Conservation (phyloP, 2,888 invertebrate genomes). For the Chromoteleia sp. region DNA sequence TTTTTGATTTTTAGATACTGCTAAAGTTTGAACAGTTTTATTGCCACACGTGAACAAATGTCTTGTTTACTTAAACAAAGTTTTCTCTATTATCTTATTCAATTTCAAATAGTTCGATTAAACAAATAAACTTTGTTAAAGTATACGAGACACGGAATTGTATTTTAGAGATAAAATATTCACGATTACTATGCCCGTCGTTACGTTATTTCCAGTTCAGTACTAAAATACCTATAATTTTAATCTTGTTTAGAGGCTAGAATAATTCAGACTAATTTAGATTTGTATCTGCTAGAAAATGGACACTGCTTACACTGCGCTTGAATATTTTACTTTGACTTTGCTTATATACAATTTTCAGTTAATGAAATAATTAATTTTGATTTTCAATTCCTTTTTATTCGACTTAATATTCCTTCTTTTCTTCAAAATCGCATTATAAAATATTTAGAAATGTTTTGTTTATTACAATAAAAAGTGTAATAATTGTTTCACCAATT, state of each 20-base stretch:
- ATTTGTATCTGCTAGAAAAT: constrained; percentile 5
- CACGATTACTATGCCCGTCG: constrained; percentile 2
- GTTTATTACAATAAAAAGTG: no score
- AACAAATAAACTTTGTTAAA: no score
- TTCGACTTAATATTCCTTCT: no score
- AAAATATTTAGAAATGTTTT: no score
- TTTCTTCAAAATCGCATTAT: no score
- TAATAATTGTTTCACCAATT: no score
- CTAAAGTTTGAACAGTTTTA: background rate
- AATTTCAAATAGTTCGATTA: background rate
- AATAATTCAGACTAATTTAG: constrained; percentile 23
- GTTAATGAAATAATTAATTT: no score
- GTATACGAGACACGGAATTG: background rate
- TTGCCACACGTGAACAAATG: background rate
- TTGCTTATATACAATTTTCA: no score
- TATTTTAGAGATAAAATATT: constrained; percentile 3
- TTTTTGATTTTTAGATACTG: no score
- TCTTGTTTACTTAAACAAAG: background rate
- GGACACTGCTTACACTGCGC: background rate
- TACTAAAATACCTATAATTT: constrained; percentile 13
- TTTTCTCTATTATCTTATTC: constrained; percentile 1
- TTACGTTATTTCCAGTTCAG: background rate
- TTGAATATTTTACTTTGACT: constrained; percentile 9
- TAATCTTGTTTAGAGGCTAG: constrained; percentile 14
- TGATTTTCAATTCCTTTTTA: no score